These are phyloP conservation scores for Azorinus chamasolen DNA, from an alignment of 2,888 invertebrate genomes.

Conservation along the genomic window DNA sequence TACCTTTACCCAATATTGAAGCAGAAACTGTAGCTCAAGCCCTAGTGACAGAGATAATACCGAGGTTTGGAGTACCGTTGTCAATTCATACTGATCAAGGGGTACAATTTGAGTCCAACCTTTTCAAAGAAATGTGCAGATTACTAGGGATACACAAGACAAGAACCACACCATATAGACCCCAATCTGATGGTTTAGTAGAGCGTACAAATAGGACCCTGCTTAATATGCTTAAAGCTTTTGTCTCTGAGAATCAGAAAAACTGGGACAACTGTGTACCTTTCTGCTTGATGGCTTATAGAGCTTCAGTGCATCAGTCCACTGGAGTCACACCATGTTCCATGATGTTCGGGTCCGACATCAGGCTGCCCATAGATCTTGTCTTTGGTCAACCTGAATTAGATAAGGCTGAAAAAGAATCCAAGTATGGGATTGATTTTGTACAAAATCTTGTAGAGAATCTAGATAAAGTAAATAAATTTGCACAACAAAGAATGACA, in stretches of 20 bases:
- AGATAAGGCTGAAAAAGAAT: neutral
- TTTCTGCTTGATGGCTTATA: neutral
- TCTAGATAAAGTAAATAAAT: too few species aligned
- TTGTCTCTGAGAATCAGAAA: conserved; percentile 27
- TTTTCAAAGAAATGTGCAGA: conserved; percentile 54
- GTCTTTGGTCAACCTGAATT: neutral
- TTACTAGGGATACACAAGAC: conserved; percentile 50
- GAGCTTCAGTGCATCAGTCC: conserved; percentile 5
- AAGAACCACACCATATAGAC: conserved; percentile 40
- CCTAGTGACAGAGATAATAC: conserved; percentile 43
- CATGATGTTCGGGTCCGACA: conserved; percentile 2
- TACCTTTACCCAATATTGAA: conserved; percentile 53
- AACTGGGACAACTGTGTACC: conserved; percentile 27
- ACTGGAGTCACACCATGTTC: neutral
- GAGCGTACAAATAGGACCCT: conserved; percentile 6
- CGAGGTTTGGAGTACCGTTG: conserved; percentile 49
- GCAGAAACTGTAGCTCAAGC: conserved; percentile 48
- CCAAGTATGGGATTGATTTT: conserved; percentile 1
- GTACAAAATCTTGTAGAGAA: conserved; percentile 3
- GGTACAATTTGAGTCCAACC: conserved; percentile 43
- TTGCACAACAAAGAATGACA: neutral
- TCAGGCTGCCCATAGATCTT: conserved; percentile 1
- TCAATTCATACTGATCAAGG: conserved; percentile 62
- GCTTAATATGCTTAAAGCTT: conserved; percentile 13
- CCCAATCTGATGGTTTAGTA: conserved; percentile 7